A percentile compares a stretch with the other conserved stretches of the same genome.
These are phyloP conservation scores for Galeruca laticollis DNA, from an alignment of 2,888 invertebrate species.

Conservation along the genomic window DNA sequence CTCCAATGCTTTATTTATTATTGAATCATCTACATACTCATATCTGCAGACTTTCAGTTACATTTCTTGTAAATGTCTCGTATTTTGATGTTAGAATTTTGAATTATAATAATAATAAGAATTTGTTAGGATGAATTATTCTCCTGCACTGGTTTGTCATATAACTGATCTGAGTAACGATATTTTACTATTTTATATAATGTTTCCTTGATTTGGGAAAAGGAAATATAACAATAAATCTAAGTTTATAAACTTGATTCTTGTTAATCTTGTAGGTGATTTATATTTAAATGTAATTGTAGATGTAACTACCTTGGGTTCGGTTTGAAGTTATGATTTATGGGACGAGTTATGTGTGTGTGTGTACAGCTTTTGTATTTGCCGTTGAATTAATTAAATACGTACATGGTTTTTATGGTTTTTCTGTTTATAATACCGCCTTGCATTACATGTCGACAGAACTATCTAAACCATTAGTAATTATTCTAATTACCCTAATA, in stretches of 20 bases:
- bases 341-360: slow-evolving; percentile 16
- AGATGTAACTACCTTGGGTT: slow-evolving; percentile 41
- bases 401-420: neutral
- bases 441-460: too few species aligned
- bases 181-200: slow-evolving; percentile 46
- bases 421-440: neutral
- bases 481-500: too few species aligned
- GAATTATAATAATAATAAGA: too few species aligned
- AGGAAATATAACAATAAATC: slow-evolving; percentile 49
- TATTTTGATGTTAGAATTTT: too few species aligned
- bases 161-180: slow-evolving; percentile 38
- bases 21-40: too few species aligned
- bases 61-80: too few species aligned
- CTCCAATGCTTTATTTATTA: too few species aligned
- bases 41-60: too few species aligned
- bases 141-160: slow-evolving; percentile 1
- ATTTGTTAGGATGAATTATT: too few species aligned
- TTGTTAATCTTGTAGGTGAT: slow-evolving; percentile 52
- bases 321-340: slow-evolving; percentile 40
- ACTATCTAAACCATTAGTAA: too few species aligned
- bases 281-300: slow-evolving; percentile 48
- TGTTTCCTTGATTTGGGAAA: slow-evolving; percentile 41
- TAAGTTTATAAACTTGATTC: slow-evolving; percentile 46
- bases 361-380: slow-evolving; percentile 31
- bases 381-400: slow-evolving; percentile 22